phyloP scores from a whole-genome alignment of 2,113 vertebrate species.

The Ivindomyrus marchei region DNA sequence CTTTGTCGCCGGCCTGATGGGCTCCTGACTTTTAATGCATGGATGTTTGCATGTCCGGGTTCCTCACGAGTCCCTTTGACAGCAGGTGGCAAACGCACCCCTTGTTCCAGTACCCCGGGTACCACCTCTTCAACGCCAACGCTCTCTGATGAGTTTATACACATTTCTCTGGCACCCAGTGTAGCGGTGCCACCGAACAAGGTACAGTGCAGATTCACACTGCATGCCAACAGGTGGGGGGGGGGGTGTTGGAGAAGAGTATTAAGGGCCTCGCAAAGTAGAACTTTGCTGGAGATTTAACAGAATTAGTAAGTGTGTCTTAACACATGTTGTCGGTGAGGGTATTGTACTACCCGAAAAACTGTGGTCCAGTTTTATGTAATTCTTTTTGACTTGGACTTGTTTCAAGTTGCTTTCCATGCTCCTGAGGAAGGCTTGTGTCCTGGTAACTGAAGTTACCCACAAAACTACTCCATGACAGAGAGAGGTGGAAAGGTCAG shows the following conservation, averaged over 20 bases:
- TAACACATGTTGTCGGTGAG: not conserved
- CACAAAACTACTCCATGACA: not conserved
- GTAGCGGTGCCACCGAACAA: slow-evolving; percentile 49
- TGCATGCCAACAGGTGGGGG: not conserved
- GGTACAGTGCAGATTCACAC: slow-evolving; percentile 41
- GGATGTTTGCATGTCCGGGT: not conserved
- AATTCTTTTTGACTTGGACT: not conserved
- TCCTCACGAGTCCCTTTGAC: not conserved
- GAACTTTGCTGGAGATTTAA: not conserved
- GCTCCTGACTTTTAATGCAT: not conserved
- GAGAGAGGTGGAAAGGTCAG: not conserved
- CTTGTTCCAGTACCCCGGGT: slow-evolving; percentile 59
- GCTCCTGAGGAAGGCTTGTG: not conserved
- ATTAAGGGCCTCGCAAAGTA: not conserved
- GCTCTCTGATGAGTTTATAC: slow-evolving; percentile 61
- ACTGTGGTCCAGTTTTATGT: not conserved
- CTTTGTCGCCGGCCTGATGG: not conserved
- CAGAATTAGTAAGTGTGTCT: not conserved
- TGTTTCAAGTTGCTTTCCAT: not conserved
- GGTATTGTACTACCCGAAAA: not conserved
- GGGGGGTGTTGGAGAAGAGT: not conserved
- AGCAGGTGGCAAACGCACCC: slow-evolving; percentile 52
- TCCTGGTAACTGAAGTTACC: not conserved
- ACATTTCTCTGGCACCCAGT: slow-evolving; percentile 49
- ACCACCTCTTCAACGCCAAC: slow-evolving; percentile 61